phyloP scores from a whole-genome alignment of 2,888 invertebrate genomes.

The Dioctria rufipes region DNA sequence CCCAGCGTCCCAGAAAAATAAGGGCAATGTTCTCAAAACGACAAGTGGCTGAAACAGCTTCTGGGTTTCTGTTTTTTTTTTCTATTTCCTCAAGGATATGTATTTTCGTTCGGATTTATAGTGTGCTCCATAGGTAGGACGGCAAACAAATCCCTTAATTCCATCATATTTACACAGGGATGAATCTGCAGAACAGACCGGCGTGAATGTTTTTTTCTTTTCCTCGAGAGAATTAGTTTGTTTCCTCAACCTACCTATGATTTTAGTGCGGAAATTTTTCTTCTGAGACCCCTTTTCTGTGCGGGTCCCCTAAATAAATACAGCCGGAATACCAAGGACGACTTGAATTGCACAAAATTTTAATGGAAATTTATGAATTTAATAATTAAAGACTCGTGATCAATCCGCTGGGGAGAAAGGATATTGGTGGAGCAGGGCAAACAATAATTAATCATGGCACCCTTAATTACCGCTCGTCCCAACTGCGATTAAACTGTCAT shows the following conservation, averaged over 20 bases:
- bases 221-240: conserved; percentile 5
- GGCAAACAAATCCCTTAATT: conserved; percentile 46
- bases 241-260: neutral
- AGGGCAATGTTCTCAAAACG: conserved; percentile 24
- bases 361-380: conserved; percentile 52
- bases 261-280: conserved; percentile 2
- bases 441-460: conserved; percentile 51
- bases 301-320: conserved; percentile 9
- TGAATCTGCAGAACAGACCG: conserved; percentile 6
- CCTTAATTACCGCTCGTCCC: conserved; percentile 44
- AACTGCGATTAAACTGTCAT: conserved; percentile 52
- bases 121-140: conserved; percentile 30
- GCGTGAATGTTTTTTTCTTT: neutral
- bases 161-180: conserved; percentile 41
- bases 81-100: conserved; percentile 36
- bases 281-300: neutral
- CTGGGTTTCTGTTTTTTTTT: conserved; percentile 17
- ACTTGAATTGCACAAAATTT: conserved; percentile 18
- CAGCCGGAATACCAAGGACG: neutral
- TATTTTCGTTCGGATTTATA: conserved; percentile 47
- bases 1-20: neutral
- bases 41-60: conserved; percentile 26
- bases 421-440: conserved; percentile 24
- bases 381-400: conserved; percentile 44
- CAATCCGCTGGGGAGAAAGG: conserved; percentile 20